Evolutionary conservation across 2,113 vertebrate genomes (phyloP).

Genomic region (Macaca fascicularis): DNA sequence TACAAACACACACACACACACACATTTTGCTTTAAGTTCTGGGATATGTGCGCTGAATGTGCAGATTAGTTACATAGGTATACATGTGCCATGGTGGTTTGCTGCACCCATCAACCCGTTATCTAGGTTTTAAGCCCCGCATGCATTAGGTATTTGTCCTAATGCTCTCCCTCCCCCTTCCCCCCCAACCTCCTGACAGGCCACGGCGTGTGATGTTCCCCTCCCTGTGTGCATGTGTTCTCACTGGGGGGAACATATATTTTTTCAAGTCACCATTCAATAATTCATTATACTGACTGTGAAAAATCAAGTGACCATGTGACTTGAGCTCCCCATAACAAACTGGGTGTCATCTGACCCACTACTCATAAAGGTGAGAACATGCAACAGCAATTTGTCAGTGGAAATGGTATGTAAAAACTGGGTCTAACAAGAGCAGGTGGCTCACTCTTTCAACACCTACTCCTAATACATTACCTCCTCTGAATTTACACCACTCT

Average conservation of each 20-base stretch:
- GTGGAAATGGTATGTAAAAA: neutral
- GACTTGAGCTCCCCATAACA: neutral
- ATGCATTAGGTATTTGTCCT: too few relatives aligned
- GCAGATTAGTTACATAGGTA: too few relatives aligned
- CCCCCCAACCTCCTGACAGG: too few relatives aligned
- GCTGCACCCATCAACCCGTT: too few relatives aligned
- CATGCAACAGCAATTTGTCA: neutral
- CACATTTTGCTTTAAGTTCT: too few relatives aligned
- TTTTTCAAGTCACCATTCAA: neutral
- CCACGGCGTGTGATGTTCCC: fast-evolving
- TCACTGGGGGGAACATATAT: neutral
- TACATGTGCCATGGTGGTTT: too few relatives aligned
- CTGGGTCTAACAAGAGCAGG: neutral
- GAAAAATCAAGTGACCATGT: neutral
- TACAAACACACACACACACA: too few relatives aligned
- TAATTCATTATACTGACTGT: neutral
- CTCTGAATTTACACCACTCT: neutral
- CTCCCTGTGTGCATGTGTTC: too few relatives aligned
- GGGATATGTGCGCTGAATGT: too few relatives aligned
- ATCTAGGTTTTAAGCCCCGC: too few relatives aligned
- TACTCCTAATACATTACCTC: neutral
- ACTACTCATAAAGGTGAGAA: neutral
- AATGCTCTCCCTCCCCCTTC: too few relatives aligned
- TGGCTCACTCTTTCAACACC: neutral
- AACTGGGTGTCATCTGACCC: neutral